Base-by-base conservation (phyloP, 2,888 invertebrate genomes). In the Harpalus rufipes region DNA sequence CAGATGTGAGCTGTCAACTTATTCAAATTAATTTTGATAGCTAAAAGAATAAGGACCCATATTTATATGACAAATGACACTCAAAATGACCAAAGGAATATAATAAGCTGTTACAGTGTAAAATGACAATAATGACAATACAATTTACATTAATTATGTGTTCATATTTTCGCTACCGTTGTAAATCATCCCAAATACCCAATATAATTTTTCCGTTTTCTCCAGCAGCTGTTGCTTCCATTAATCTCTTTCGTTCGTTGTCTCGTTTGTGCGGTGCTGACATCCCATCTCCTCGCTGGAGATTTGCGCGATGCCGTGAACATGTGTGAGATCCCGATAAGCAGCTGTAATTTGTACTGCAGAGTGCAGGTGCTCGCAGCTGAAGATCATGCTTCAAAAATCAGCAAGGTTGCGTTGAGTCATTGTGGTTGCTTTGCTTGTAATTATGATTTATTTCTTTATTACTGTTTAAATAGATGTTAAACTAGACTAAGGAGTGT, bases 381-480 rank as follows among this genome's bases (percentile, higher is more conserved):
- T 32, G 32, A 51, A 51, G 8, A 51, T 51, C 44, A 51, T 51
- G 44, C 44, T 51, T 51, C 44, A 51, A 51, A 51, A 51, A 51
- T 51, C 44, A 51, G 10, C 44, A 51, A 51, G 44, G 44, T 51
- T 51, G 12, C 7, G 10, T 12, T 12, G 10, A 51, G 44, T 51
- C 44, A 51, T 51, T 51, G 44, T 12, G 44, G 44, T 51, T 51
- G 44, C 44, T 12, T 51, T 51, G 44, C 44, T 12, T 51, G 44
- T 51, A 51, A 51, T 51, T 51, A 51, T 51, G 44, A 51, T 51
- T 51, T 51, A 51, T 51, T 51, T 51, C 44, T 51, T 51, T 51
- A 51, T 51, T 51, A 51, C 44, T 51, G 44, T 51, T 51, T 51
- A 51, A 51, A 51, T 12, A 51, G 44, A 51, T 51, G 44, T 32